These are phyloP conservation scores for Biston stratarius DNA, from an alignment of 2,888 invertebrate genomes.

Conservation along the genomic window DNA sequence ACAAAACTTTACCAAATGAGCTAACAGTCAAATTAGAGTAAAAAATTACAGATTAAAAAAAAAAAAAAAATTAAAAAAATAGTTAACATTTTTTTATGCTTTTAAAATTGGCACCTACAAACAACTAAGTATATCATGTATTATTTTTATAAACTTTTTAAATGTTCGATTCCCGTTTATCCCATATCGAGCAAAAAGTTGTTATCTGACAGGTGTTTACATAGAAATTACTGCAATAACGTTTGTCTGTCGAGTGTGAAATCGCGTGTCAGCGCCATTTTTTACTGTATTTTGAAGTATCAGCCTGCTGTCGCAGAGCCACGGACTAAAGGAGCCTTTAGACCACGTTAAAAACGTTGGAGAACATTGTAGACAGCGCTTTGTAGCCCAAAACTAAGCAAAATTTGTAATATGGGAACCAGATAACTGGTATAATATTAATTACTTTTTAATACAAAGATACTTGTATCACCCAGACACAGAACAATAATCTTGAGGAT, in stretches of 20 bases:
- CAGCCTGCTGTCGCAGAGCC: not conserved
- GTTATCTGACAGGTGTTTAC: constrained; percentile 32
- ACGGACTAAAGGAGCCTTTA: not conserved
- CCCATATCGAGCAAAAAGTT: constrained; percentile 14
- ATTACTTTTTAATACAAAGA: no score
- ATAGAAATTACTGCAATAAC: constrained; percentile 28
- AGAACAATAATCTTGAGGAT: no score
- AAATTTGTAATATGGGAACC: no score
- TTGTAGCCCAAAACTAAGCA: not conserved
- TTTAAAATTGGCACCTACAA: no score
- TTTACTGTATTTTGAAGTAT: constrained; percentile 28
- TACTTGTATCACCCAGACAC: no score
- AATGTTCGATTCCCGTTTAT: constrained; percentile 14
- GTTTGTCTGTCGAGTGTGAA: constrained; percentile 31
- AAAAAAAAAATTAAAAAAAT: no score
- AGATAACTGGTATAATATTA: no score
- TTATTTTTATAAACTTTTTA: not conserved
- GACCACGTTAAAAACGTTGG: not conserved
- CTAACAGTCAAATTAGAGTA: no score
- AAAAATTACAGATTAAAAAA: no score
- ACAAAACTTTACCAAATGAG: no score
- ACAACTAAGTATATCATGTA: not conserved
- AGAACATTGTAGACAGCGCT: not conserved
- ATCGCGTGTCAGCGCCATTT: constrained; percentile 30
- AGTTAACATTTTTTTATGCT: no score